phyloP scores from a whole-genome alignment of 2,888 invertebrate genomes.

The Drosophila siamana region DNA sequence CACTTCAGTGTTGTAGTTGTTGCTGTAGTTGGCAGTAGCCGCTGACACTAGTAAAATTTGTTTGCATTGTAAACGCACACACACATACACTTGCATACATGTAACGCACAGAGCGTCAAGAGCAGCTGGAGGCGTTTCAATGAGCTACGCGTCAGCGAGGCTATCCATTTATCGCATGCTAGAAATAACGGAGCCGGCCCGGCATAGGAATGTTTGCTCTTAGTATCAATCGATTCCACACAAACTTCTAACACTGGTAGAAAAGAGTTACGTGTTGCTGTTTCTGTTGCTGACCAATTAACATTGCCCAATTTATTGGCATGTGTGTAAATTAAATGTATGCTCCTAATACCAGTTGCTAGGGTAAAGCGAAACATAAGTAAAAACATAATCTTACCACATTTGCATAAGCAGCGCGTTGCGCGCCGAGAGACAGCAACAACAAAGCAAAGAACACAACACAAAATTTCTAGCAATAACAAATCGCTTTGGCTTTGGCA shows the following conservation, averaged over 20 bases:
- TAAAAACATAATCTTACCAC: constrained; percentile 58
- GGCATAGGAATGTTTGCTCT: constrained; percentile 20
- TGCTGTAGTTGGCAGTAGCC: constrained; percentile 17
- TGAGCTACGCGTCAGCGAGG: constrained; percentile 3
- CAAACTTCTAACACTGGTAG: constrained; percentile 6
- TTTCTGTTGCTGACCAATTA: constrained; percentile 55
- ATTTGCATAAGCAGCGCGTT: constrained; percentile 73
- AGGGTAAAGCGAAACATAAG: constrained; percentile 38
- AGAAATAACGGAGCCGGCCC: constrained; percentile 44
- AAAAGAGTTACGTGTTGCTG: constrained; percentile 54
- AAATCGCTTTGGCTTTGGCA: constrained; percentile 52
- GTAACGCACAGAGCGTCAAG: constrained; percentile 15
- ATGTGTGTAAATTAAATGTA: constrained; percentile 25
- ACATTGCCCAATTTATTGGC: constrained; percentile 3
- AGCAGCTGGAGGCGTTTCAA: constrained; percentile 31
- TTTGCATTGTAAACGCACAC: constrained; percentile 34
- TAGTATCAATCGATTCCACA: constrained; percentile 28
- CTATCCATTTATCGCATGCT: constrained; percentile 45
- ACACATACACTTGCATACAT: constrained; percentile 15
- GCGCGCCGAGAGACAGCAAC: constrained; percentile 54
- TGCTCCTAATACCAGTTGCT: constrained; percentile 47
- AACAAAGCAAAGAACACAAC: constrained; percentile 44
- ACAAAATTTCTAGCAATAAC: constrained; percentile 58
- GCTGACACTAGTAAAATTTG: constrained; percentile 42
- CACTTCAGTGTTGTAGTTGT: constrained; percentile 48